Evolutionary conservation across 2,888 invertebrate species (phyloP).

Genomic region (Lithosia quadra): DNA sequence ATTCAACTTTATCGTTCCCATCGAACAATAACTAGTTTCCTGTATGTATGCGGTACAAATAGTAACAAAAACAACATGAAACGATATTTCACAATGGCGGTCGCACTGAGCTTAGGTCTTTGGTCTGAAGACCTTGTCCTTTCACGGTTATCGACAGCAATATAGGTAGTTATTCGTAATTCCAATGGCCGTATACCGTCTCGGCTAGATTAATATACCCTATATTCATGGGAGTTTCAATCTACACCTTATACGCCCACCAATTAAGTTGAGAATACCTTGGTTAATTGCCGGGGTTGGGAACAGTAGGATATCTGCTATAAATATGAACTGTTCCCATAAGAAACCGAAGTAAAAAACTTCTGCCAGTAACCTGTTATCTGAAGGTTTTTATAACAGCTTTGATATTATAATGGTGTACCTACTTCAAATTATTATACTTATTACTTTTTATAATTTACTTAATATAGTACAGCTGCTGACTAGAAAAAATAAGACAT

Average conservation of each 20-base stretch:
- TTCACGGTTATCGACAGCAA: conserved; percentile 42
- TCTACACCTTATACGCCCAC: background rate
- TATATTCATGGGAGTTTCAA: background rate
- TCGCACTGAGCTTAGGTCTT: conserved; percentile 40
- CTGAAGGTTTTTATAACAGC: no score
- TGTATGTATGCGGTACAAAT: conserved; percentile 11
- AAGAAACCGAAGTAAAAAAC: background rate
- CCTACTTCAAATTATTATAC: no score
- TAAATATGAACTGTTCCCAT: background rate
- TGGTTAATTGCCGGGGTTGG: background rate
- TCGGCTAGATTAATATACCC: conserved; percentile 13
- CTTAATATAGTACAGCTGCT: no score
- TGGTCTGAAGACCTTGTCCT: conserved; percentile 54
- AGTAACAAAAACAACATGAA: conserved; percentile 33
- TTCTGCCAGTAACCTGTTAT: background rate
- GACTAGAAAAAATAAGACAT: no score
- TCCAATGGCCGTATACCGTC: conserved; percentile 7
- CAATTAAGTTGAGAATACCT: conserved; percentile 1
- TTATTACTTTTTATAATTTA: no score
- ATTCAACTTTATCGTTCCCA: conserved; percentile 10
- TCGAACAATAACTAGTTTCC: background rate
- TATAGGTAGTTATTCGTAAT: conserved; percentile 22
- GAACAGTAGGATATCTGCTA: background rate
- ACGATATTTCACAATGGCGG: conserved; percentile 18
- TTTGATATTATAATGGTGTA: no score